These are phyloP conservation scores for Caenorhabditis uteleia DNA, from an alignment of 2,888 invertebrate genomes.

Conservation along the genomic window DNA sequence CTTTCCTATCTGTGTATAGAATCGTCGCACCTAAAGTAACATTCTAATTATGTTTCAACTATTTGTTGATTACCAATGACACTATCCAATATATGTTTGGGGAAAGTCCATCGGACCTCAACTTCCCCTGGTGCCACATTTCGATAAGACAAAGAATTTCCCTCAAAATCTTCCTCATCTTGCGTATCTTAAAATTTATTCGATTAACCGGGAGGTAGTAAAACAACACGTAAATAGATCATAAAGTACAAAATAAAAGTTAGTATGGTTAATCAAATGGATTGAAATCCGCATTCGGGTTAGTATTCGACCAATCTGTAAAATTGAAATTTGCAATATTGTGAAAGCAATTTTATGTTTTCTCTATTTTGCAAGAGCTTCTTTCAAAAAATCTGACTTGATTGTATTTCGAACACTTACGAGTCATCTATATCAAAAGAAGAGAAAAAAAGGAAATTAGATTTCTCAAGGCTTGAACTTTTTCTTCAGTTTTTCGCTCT, in stretches of 20 bases:
- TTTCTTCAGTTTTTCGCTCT: too few species aligned
- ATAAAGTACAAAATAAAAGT: background rate
- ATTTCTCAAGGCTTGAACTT: too few species aligned
- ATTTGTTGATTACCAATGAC: constrained; percentile 47
- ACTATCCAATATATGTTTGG: constrained; percentile 47
- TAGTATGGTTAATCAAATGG: constrained; percentile 24
- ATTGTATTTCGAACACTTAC: too few species aligned
- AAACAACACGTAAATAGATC: constrained; percentile 2
- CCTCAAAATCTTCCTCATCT: constrained; percentile 33
- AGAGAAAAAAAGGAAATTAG: too few species aligned
- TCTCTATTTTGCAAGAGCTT: too few species aligned
- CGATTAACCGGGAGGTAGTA: background rate
- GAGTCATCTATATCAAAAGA: too few species aligned
- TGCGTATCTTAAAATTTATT: constrained; percentile 6
- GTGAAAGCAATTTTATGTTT: too few species aligned
- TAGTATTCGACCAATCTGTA: constrained; percentile 38
- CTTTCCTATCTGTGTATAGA: constrained; percentile 53
- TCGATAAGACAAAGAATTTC: constrained; percentile 58
- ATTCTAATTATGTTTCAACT: background rate
- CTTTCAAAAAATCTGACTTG: too few species aligned
- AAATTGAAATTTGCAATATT: too few species aligned
- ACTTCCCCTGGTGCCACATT: constrained; percentile 61
- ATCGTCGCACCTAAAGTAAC: constrained; percentile 50
- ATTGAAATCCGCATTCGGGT: constrained; percentile 25
- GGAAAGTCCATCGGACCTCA: constrained; percentile 59